These are phyloP conservation scores for Dinoponera quadriceps DNA, from an alignment of 1,140 invertebrate species.

Conservation along the genomic window DNA sequence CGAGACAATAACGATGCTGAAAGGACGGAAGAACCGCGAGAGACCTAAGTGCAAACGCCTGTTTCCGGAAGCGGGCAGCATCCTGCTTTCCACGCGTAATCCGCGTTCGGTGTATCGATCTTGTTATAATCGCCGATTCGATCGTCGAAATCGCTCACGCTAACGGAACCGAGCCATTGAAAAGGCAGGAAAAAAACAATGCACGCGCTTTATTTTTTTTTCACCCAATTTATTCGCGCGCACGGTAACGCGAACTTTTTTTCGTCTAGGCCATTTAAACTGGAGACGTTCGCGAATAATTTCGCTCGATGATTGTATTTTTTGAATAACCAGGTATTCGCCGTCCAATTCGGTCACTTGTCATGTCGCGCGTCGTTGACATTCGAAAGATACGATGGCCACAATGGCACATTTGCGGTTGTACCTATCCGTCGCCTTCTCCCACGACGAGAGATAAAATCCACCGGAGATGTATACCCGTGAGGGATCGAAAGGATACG, in stretches of 20 bases:
- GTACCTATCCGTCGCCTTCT: conserved; percentile 43
- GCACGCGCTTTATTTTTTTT: background rate
- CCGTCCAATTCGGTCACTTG: conserved; percentile 7
- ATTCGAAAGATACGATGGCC: conserved; percentile 34
- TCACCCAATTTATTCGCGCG: background rate
- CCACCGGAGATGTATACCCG: conserved; percentile 35
- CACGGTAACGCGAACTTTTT: background rate
- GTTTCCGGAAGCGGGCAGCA: conserved; percentile 72
- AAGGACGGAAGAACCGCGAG: conserved; percentile 29
- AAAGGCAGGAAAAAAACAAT: no score
- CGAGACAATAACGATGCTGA: conserved; percentile 2
- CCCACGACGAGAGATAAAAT: conserved; percentile 44
- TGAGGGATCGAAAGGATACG: conserved; percentile 37
- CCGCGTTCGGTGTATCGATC: conserved; percentile 72
- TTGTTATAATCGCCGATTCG: background rate
- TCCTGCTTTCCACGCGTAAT: conserved; percentile 74
- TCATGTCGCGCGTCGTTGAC: conserved; percentile 14
- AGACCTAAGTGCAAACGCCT: conserved; percentile 83
- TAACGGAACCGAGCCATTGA: background rate
- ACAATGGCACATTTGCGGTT: conserved; percentile 36
- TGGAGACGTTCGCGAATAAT: background rate
- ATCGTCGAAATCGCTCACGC: background rate
- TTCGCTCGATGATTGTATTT: background rate
- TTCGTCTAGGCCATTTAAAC: background rate
- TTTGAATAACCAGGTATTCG: conserved; percentile 7